Evolutionary conservation across 2,888 invertebrate species (phyloP).

Genomic region (Pseudeuparius sepicola): DNA sequence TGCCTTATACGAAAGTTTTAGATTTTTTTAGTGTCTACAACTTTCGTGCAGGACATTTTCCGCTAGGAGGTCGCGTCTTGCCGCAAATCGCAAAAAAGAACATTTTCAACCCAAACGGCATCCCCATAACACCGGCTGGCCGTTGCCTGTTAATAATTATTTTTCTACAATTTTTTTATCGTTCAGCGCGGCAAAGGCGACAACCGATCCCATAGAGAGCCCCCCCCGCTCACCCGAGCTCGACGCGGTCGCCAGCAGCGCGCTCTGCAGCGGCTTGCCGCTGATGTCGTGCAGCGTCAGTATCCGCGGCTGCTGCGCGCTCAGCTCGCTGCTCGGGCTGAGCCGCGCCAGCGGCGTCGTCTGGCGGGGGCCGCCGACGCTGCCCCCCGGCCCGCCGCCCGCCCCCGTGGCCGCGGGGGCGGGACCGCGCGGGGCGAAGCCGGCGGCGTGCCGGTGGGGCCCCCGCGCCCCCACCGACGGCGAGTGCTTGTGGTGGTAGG

Average conservation of each 20-base stretch:
- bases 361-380: constrained; percentile 64
- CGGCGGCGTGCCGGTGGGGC: constrained; percentile 70
- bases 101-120: too few relatives aligned
- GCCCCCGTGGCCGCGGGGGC: constrained; percentile 60
- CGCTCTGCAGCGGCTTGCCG: constrained; percentile 84
- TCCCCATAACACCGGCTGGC: too few relatives aligned
- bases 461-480: constrained; percentile 51
- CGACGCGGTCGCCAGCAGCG: constrained; percentile 79
- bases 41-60: too few relatives aligned
- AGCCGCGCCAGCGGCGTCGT: constrained; percentile 83
- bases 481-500: constrained; percentile 70
- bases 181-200: constrained; percentile 80
- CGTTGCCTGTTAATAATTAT: too few relatives aligned
- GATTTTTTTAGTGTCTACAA: too few relatives aligned
- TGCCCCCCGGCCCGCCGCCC: constrained; percentile 56
- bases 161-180: constrained; percentile 49
- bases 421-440: constrained; percentile 58
- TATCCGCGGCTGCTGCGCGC: constrained; percentile 84
- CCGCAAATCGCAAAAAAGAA: too few relatives aligned
- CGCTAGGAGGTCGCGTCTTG: too few relatives aligned
- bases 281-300: constrained; percentile 90
- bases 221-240: constrained; percentile 75
- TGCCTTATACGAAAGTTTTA: too few relatives aligned
- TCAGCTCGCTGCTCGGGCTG: constrained; percentile 86
- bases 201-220: too few relatives aligned